Conservation (phyloP, 2,113 vertebrate genomes). For the Condylura cristata region DNA sequence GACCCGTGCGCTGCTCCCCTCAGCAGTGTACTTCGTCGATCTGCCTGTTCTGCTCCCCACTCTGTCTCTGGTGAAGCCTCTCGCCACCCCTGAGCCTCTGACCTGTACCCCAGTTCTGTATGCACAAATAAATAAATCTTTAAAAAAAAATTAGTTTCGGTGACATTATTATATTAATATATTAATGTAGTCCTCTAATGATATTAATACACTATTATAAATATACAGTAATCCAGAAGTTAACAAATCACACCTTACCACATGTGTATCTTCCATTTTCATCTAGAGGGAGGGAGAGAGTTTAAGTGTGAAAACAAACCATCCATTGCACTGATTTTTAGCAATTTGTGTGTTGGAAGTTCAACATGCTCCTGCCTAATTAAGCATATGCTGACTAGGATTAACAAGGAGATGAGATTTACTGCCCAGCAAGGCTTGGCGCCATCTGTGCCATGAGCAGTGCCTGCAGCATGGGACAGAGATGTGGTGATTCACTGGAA, state of each 20-base stretch:
- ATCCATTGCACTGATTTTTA: slow-evolving; percentile 12
- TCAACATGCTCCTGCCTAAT: slow-evolving; percentile 66
- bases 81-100: too few relatives aligned
- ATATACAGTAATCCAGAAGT: neutral
- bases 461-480: slow-evolving; percentile 46
- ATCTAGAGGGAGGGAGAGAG: neutral
- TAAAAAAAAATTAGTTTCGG: slow-evolving; percentile 49
- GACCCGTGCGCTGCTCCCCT: too few relatives aligned
- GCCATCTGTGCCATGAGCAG: slow-evolving; percentile 78
- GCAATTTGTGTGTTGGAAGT: slow-evolving; percentile 21
- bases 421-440: slow-evolving; percentile 72
- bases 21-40: too few relatives aligned
- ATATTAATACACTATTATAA: neutral
- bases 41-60: too few relatives aligned
- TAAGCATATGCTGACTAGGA: slow-evolving; percentile 82
- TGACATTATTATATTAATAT: neutral
- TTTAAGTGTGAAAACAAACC: slow-evolving; percentile 18
- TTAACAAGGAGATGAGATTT: slow-evolving; percentile 56
- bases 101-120: too few relatives aligned
- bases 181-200: too few relatives aligned
- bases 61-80: too few relatives aligned
- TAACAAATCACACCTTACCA: neutral
- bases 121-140: too few relatives aligned
- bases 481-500: slow-evolving; percentile 62
- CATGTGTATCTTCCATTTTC: neutral